Conservation (phyloP, 2,888 invertebrate species). For the Blastobasis lacticolella region DNA sequence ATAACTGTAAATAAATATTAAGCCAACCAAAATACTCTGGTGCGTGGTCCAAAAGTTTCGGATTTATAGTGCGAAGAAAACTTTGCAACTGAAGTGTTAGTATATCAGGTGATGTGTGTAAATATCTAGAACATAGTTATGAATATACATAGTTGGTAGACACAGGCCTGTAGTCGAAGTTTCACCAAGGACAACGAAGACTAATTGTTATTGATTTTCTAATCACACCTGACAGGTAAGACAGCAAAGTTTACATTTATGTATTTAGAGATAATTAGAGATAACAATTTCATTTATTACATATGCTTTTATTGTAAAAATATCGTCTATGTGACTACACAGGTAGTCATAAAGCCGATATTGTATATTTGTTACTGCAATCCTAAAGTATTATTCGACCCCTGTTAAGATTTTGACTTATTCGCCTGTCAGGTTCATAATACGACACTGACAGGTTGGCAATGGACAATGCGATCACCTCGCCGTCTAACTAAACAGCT, state of each 20-base stretch:
- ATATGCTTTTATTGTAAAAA: no score
- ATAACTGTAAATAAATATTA: slow-evolving; percentile 22
- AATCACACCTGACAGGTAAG: slow-evolving; percentile 37
- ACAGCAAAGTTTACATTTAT: neutral
- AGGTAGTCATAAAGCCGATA: no score
- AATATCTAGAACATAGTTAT: slow-evolving; percentile 16
- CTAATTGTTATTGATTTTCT: slow-evolving; percentile 41
- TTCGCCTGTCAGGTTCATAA: no score
- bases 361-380: no score
- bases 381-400: no score
- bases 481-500: no score
- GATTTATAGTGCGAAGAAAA: slow-evolving; percentile 4
- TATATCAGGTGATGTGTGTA: slow-evolving; percentile 40
- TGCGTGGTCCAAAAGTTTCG: slow-evolving; percentile 44
- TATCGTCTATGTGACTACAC: no score
- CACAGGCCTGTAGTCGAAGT: slow-evolving; percentile 24
- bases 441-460: no score
- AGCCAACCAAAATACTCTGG: slow-evolving; percentile 13
- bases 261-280: no score
- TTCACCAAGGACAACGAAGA: slow-evolving; percentile 30
- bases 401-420: no score
- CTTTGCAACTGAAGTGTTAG: slow-evolving; percentile 4
- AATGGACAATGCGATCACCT: no score
- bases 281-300: no score
- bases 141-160: slow-evolving; percentile 17